Percentiles rank a stretch among this genome's conserved stretches.
Evolutionary conservation across 2,797 vertebrate genomes (phyloP).

Genomic region (Silurus aristotelis): DNA sequence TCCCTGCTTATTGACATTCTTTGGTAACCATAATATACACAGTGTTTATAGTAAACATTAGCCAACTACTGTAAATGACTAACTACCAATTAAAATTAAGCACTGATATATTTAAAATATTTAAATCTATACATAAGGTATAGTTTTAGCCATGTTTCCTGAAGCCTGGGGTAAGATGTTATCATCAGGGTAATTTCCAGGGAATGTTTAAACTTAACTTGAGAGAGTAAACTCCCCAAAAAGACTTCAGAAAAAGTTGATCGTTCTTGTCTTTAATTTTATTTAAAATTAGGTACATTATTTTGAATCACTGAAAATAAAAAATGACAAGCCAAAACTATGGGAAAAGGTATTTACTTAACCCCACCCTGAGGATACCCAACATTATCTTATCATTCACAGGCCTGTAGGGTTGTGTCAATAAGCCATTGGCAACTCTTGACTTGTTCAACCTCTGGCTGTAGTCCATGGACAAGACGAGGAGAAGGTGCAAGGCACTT

Average conservation of each 20-base stretch:
- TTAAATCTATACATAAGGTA: not conserved
- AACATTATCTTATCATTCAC: not conserved
- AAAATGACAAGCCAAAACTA: not conserved
- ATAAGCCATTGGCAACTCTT: not conserved
- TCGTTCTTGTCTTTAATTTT: not conserved
- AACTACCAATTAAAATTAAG: too few relatives aligned
- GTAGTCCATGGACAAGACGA: slow-evolving; percentile 26
- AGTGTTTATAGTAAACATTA: too few relatives aligned
- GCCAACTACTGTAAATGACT: too few relatives aligned
- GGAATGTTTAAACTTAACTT: not conserved
- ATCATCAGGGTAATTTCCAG: not conserved
- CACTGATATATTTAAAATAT: too few relatives aligned
- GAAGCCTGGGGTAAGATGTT: not conserved
- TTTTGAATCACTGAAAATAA: not conserved
- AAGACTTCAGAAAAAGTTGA: not conserved
- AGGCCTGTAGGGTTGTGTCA: not conserved
- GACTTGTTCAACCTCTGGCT: slow-evolving; percentile 20
- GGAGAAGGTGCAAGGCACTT: slow-evolving; percentile 31
- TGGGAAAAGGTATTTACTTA: not conserved
- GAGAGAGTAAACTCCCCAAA: not conserved
- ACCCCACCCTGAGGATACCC: not conserved
- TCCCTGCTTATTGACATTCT: not conserved
- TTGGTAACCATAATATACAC: not conserved
- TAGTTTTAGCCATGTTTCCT: not conserved
- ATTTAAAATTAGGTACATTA: not conserved